These are phyloP conservation scores for Apantesis nais DNA, from an alignment of 2,888 invertebrate species.

Conservation along the genomic window DNA sequence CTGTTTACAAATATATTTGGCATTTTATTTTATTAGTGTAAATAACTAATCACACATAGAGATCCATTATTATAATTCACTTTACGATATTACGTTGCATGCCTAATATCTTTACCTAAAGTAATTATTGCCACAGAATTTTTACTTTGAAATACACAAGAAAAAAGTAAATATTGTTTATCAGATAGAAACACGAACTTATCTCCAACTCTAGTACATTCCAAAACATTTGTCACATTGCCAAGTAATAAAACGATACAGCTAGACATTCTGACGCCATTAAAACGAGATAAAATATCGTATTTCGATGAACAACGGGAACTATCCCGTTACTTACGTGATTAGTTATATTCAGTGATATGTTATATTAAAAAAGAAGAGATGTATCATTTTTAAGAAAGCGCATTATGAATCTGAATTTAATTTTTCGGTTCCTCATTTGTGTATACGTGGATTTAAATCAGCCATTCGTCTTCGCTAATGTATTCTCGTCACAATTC, in stretches of 20 bases:
- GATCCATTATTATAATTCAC: background rate
- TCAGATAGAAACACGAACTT: background rate
- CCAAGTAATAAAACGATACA: slow-evolving; percentile 27
- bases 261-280: slow-evolving; percentile 34
- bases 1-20: no score
- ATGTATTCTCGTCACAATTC: background rate
- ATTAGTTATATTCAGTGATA: slow-evolving; percentile 24
- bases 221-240: slow-evolving; percentile 19
- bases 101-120: background rate
- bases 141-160: background rate
- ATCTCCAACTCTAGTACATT: slow-evolving; percentile 2
- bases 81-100: background rate
- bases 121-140: background rate
- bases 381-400: background rate
- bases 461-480: background rate
- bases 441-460: background rate
- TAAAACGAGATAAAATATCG: slow-evolving; percentile 24
- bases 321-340: slow-evolving; percentile 31
- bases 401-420: background rate
- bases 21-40: background rate
- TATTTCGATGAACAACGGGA: slow-evolving; percentile 35
- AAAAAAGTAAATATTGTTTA: background rate
- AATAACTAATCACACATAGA: background rate
- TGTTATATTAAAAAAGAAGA: background rate
- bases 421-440: background rate